Base-by-base conservation (phyloP, 2,888 invertebrate species). In the Arrhopalites spinosus region DNA sequence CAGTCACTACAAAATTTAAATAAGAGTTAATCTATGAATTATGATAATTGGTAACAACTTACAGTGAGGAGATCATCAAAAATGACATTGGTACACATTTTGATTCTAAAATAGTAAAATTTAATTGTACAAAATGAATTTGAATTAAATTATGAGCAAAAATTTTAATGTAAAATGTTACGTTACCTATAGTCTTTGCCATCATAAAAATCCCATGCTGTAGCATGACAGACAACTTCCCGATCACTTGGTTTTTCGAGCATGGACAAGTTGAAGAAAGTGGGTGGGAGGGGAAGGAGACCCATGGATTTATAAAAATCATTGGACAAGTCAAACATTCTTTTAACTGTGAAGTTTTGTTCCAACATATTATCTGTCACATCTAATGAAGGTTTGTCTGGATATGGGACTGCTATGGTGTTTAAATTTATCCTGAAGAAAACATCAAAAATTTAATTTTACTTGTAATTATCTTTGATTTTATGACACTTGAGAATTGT, bases 251-350 rank as follows among this genome's bases (percentile, higher is more conserved):
- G 94, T 78, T 91, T 89, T 81, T 91, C 91, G 27, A 95, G 87
- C 89, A 95, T 89, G 0, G 95, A 95, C 78, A 91, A 91, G 45
- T 90, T 89, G 87, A 95, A 95, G 86, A 92, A 91, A 0, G 91
- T 90, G 0, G 93, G 91, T 86, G 92, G 92, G 0, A 92, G 90
- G 83, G 91, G 91, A 0, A 90, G 91, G 84, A 95, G 87, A 0
- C 93, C 93, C 85, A 94, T 87, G 0, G 93, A 93, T 0, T 91
- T 91, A 84, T 91, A 94, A 85, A 93, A 93, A 84, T 93, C 92
- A 83, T 94, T 93, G 0, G 93, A 91, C 86, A 91, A 89, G 87
- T 93, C 92, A 85, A 93, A 93, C 88, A 93, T 92, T 59, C 73
- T 73, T 30, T 7, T 36, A 13, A 80, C 75, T 0, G 79, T 81